Evolutionary conservation across 2,113 vertebrate species (phyloP).

Genomic region (Solea solea): DNA sequence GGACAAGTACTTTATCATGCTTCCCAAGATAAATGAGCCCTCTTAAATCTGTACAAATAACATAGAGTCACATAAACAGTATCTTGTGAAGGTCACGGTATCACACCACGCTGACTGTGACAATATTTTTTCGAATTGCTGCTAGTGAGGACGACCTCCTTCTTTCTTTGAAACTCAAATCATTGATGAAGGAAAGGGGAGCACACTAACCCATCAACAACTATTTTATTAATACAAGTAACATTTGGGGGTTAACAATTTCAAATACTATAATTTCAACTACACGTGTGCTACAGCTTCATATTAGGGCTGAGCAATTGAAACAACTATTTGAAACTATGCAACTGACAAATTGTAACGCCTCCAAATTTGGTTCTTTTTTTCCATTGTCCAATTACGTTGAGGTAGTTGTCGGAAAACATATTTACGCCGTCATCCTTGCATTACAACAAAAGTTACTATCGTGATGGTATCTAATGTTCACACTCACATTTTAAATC

Average conservation of each 20-base stretch:
- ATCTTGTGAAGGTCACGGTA: conserved; percentile 7
- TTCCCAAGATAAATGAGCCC: conserved; percentile 1
- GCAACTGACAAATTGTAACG: too few relatives aligned
- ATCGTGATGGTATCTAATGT: too few relatives aligned
- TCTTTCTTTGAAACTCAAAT: conserved; percentile 21
- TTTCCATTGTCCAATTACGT: too few relatives aligned
- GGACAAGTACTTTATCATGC: not conserved
- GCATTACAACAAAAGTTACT: too few relatives aligned
- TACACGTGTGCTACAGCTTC: not conserved
- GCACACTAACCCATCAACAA: not conserved
- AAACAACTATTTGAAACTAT: too few relatives aligned
- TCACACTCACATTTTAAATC: too few relatives aligned
- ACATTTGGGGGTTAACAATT: too few relatives aligned
- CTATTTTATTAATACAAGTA: not conserved
- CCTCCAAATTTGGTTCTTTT: too few relatives aligned
- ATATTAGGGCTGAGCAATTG: not conserved
- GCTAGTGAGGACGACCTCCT: not conserved
- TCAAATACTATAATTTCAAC: not conserved
- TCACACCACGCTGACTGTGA: not conserved
- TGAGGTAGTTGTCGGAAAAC: too few relatives aligned
- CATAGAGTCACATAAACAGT: not conserved
- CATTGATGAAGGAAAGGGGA: not conserved
- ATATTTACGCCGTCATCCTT: too few relatives aligned
- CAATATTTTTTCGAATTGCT: not conserved
- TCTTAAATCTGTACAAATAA: not conserved